A percentile compares a stretch with the other conserved stretches of the same genome.
These are phyloP conservation scores for Phalloptychus januarius DNA, from an alignment of 2,797 vertebrate species.

Conservation along the genomic window DNA sequence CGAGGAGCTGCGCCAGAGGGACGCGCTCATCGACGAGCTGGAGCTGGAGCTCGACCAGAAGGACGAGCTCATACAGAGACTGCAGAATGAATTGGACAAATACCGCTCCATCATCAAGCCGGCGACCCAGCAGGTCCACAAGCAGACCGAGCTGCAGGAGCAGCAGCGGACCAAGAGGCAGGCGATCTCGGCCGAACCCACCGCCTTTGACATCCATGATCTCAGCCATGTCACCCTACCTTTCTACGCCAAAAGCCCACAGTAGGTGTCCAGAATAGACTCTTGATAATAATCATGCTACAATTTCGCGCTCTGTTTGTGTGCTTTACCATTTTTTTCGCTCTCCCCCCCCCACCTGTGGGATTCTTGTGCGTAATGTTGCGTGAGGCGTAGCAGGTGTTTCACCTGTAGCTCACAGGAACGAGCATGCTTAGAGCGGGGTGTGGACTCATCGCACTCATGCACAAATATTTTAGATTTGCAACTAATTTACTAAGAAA, in stretches of 20 bases:
- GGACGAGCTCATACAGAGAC: constrained; percentile 96
- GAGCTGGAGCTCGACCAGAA: constrained; percentile 99
- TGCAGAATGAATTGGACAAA: constrained; percentile 98
- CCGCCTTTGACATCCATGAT: constrained; percentile 97
- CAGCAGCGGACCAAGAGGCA: constrained; percentile 96
- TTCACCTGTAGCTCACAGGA: constrained; percentile 70
- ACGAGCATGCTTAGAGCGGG: background rate
- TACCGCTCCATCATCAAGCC: constrained; percentile 98
- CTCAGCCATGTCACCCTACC: constrained; percentile 98
- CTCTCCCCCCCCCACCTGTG: constrained; percentile 23
- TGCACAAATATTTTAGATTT: background rate
- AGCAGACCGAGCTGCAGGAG: constrained; percentile 88
- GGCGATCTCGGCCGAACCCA: constrained; percentile 97
- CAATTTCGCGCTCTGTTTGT: background rate
- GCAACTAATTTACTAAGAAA: background rate
- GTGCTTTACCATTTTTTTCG: constrained; percentile 2
- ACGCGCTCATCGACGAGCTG: constrained; percentile 98
- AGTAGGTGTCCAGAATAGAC: constrained; percentile 85
- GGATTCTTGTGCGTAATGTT: constrained; percentile 54
- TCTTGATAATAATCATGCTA: background rate
- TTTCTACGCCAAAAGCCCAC: constrained; percentile 97
- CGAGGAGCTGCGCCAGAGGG: constrained; percentile 96
- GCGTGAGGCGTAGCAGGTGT: constrained; percentile 65
- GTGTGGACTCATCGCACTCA: background rate
- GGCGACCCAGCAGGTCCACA: constrained; percentile 93